phyloP scores from a whole-genome alignment of 2,797 vertebrate genomes.

The Manis pentadactyla region DNA sequence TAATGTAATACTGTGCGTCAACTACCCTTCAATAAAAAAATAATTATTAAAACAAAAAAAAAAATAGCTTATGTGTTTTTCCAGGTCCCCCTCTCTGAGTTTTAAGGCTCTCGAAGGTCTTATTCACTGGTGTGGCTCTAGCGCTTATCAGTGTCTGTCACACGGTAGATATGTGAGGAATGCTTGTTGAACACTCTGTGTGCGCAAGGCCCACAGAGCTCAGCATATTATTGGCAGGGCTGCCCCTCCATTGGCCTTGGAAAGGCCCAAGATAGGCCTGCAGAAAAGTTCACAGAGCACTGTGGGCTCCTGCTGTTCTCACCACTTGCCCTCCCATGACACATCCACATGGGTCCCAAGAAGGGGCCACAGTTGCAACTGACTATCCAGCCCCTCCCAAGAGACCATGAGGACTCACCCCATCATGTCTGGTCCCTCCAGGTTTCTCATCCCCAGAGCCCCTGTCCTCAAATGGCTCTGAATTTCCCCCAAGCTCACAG shows the following conservation, averaged over 20 bases:
- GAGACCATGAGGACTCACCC: neutral
- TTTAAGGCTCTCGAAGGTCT: constrained; percentile 29
- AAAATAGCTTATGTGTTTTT: neutral
- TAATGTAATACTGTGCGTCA: too few relatives aligned
- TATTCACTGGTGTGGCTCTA: neutral
- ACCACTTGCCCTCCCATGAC: neutral
- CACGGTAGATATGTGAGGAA: neutral
- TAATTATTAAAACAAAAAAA: too few relatives aligned
- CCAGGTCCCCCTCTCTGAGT: neutral
- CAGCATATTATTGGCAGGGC: neutral
- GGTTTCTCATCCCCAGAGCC: neutral
- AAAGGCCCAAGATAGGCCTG: neutral
- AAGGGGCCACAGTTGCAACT: neutral
- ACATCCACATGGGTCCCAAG: neutral
- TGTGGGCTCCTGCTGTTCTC: neutral
- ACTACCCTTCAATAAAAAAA: too few relatives aligned
- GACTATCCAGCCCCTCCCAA: neutral
- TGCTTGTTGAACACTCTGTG: neutral
- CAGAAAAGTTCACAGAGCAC: neutral
- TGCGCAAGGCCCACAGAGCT: neutral
- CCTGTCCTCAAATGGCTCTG: neutral
- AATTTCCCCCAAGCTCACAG: neutral
- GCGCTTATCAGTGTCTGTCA: neutral
- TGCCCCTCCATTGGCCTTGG: neutral
- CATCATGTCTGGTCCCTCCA: neutral